These are phyloP conservation scores for Argopecten irradians DNA, from an alignment of 1,140 invertebrate genomes.

Conservation along the genomic window DNA sequence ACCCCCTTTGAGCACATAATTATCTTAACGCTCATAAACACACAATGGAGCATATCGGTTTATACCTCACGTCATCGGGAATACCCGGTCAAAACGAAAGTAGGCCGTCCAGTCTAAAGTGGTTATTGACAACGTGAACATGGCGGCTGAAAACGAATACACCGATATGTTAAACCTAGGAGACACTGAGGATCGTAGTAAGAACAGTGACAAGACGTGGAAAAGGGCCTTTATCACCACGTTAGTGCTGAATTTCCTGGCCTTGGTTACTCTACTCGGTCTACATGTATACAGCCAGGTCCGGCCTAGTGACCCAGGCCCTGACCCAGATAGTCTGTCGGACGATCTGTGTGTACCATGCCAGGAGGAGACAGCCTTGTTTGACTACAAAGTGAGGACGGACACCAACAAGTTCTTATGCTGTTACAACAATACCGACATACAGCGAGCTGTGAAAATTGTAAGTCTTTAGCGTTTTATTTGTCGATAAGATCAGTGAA, in stretches of 20 bases:
- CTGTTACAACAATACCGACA: conserved; percentile 6
- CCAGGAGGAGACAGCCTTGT: background rate
- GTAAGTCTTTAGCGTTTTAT: no score
- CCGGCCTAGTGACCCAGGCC: background rate
- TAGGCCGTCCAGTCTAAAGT: background rate
- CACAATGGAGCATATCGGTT: no score
- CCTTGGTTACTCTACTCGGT: background rate
- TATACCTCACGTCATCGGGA: background rate
- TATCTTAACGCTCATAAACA: no score
- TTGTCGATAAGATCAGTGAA: no score
- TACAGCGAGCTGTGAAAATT: background rate
- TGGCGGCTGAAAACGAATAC: background rate
- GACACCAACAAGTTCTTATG: background rate
- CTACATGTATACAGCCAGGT: background rate
- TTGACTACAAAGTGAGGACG: background rate
- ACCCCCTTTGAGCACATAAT: no score
- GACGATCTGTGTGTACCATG: background rate
- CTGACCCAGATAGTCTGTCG: background rate
- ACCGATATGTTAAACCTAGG: background rate
- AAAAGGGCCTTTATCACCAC: background rate
- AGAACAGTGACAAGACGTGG: background rate
- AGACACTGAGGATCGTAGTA: background rate
- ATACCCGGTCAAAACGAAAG: background rate
- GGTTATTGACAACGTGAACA: background rate
- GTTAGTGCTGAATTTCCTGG: background rate